These are phyloP conservation scores for Thamnaconus septentrionalis DNA, from an alignment of 2,113 vertebrate species.

Conservation along the genomic window DNA sequence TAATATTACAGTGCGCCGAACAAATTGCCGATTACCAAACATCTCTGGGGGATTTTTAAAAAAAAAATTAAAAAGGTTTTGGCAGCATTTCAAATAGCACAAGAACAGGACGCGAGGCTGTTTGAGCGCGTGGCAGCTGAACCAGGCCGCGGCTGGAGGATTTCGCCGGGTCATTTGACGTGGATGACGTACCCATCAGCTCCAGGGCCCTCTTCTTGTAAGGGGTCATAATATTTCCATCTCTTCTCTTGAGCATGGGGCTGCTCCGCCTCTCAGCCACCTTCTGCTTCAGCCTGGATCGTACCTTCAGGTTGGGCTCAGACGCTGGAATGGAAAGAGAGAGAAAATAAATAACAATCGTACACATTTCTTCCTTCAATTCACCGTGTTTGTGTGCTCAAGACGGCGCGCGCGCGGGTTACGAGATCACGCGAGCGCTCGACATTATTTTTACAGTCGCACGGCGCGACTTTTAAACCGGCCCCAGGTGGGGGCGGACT, in stretches of 20 bases:
- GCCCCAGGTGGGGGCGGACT: background rate
- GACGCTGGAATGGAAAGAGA: conserved; percentile 83
- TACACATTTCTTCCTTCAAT: too few species aligned
- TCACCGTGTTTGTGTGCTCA: too few species aligned
- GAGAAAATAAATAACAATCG: background rate
- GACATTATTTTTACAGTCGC: too few species aligned
- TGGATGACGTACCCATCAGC: conserved; percentile 85
- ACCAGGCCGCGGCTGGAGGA: too few species aligned
- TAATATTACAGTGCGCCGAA: conserved; percentile 18
- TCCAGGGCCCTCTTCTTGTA: conserved; percentile 97
- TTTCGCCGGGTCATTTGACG: too few species aligned
- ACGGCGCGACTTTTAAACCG: too few species aligned
- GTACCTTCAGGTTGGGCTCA: conserved; percentile 98
- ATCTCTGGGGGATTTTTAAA: too few species aligned
- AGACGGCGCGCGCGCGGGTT: background rate
- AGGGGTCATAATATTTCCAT: conserved; percentile 87
- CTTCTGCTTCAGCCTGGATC: conserved; percentile 98
- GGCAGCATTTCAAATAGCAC: too few species aligned
- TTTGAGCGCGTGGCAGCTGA: too few species aligned
- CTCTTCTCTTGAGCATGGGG: conserved; percentile 93
- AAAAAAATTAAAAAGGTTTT: too few species aligned
- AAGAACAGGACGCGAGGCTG: too few species aligned
- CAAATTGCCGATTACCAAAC: background rate
- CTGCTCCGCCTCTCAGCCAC: conserved; percentile 98
- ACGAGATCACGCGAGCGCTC: background rate